A percentile compares a stretch with the other conserved stretches of the same genome.
phyloP scores from a whole-genome alignment of 35 echinoderm and acorn worm genomes.

The Apostichopus japonicus region DNA sequence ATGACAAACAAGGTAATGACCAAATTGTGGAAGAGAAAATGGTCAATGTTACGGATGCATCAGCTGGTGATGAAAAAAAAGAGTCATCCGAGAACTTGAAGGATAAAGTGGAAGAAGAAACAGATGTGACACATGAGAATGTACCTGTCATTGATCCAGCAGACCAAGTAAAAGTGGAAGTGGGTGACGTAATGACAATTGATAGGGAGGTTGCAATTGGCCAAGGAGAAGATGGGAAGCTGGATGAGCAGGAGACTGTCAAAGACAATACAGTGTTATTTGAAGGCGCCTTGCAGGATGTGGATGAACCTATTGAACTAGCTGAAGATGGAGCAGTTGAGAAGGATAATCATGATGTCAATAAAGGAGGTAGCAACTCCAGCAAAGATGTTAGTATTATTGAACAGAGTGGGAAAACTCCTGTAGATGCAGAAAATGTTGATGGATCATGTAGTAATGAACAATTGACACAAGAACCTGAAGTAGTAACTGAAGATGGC shows the following conservation, averaged over 20 bases:
- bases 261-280: not conserved
- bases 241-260: not conserved
- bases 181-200: not conserved
- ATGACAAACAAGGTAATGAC: not conserved
- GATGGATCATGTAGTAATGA: not conserved
- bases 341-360: not conserved
- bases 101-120: not conserved
- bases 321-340: not conserved
- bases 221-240: not conserved
- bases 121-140: not conserved
- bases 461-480: not conserved
- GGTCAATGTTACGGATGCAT: not conserved
- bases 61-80: not conserved
- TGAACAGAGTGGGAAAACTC: not conserved
- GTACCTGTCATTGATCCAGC: not conserved
- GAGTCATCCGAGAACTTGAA: not conserved
- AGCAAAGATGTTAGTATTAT: not conserved
- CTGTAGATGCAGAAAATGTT: not conserved
- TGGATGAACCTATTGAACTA: not conserved
- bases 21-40: not conserved
- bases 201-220: not conserved
- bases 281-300: not conserved
- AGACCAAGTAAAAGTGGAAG: not conserved
- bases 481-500: too few species aligned
- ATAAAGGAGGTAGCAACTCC: not conserved